These are phyloP conservation scores for Phenganax subtilis DNA, from an alignment of 92 coral and sea anemone species.

Conservation along the genomic window DNA sequence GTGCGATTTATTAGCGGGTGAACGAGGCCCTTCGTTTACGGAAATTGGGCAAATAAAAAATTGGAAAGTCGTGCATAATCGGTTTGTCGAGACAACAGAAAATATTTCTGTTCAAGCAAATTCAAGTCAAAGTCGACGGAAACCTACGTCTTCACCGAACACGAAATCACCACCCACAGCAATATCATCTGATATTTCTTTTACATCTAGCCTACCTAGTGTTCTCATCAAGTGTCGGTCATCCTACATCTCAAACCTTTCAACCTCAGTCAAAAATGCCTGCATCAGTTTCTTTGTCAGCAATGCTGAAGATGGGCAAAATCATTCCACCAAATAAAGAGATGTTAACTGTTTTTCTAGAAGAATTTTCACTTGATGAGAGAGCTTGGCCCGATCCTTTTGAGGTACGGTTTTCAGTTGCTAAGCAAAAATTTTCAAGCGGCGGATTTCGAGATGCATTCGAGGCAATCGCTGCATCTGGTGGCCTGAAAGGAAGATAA, in stretches of 20 bases:
- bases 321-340: slow-evolving; percentile 51
- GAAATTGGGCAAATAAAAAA: slow-evolving; percentile 48
- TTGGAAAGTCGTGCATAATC: slow-evolving; percentile 52
- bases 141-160: background rate
- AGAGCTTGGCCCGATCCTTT: slow-evolving; percentile 53
- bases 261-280: slow-evolving; percentile 34
- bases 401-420: slow-evolving; percentile 52
- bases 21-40: slow-evolving; percentile 60
- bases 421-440: slow-evolving; percentile 48
- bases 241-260: background rate
- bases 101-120: background rate
- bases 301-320: slow-evolving; percentile 59
- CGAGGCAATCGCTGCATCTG: slow-evolving; percentile 40
- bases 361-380: slow-evolving; percentile 41
- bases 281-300: slow-evolving; percentile 55
- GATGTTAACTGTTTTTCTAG: slow-evolving; percentile 47
- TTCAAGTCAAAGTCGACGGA: background rate
- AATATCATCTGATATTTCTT: background rate
- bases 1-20: slow-evolving; percentile 59
- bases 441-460: slow-evolving; percentile 56
- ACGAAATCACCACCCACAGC: background rate
- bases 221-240: background rate
- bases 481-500: slow-evolving; percentile 47
- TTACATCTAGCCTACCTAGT: background rate
- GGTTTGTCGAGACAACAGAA: slow-evolving; percentile 10